These are phyloP conservation scores for Odontothrips loti DNA, from an alignment of 2,888 invertebrate species.

Conservation along the genomic window DNA sequence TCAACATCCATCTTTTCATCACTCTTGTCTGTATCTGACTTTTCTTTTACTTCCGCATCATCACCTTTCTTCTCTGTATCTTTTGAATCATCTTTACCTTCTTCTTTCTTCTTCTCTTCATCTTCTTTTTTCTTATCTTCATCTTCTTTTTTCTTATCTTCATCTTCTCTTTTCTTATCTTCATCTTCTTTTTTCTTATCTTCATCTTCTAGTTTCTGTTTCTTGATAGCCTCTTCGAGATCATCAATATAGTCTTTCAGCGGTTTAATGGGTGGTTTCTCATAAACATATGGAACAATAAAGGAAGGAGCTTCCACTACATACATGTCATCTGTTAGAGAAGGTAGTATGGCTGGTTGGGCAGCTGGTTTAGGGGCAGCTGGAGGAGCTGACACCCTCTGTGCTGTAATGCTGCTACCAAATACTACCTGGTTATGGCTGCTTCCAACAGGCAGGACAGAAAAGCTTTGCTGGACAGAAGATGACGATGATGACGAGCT, in stretches of 20 bases:
- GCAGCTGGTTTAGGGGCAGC: slow-evolving; percentile 45
- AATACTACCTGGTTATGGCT: background rate
- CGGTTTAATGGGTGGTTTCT: slow-evolving; percentile 77
- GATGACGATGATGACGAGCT: slow-evolving; percentile 29
- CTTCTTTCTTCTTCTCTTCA: slow-evolving; percentile 46
- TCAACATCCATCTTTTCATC: slow-evolving; percentile 41
- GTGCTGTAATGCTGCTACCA: background rate
- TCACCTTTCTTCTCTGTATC: slow-evolving; percentile 50
- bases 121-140: slow-evolving; percentile 41
- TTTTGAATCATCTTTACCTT: slow-evolving; percentile 53
- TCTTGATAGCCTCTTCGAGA: slow-evolving; percentile 48
- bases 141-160: slow-evolving; percentile 44
- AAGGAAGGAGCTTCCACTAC: slow-evolving; percentile 90
- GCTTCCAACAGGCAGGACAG: slow-evolving; percentile 37
- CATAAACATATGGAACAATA: slow-evolving; percentile 89
- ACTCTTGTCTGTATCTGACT: slow-evolving; percentile 47
- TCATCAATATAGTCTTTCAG: slow-evolving; percentile 68
- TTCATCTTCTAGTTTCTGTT: slow-evolving; percentile 37
- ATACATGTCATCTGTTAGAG: slow-evolving; percentile 86
- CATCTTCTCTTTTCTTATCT: slow-evolving; percentile 48
- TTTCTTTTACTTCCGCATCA: slow-evolving; percentile 52
- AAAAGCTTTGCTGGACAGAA: slow-evolving; percentile 34
- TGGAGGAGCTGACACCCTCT: slow-evolving; percentile 38
- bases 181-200: slow-evolving; percentile 41
- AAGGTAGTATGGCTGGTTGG: slow-evolving; percentile 67